Base-by-base conservation (phyloP, 2,888 invertebrate species). In the Luperina nickerlii region DNA sequence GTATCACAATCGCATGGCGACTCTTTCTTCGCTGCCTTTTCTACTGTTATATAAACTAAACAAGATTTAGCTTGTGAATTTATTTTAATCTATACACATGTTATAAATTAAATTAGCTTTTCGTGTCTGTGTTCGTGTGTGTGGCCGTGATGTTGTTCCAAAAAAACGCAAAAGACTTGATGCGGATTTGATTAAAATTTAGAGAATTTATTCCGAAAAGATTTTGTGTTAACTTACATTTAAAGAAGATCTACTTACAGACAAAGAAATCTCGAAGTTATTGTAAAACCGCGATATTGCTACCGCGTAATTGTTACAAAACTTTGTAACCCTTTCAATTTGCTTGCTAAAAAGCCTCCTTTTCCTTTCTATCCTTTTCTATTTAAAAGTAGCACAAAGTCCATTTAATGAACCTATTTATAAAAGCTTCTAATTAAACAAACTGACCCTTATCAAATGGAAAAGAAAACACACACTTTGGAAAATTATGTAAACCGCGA, bases 401-500 rank as follows among this genome's bases (percentile, higher is more conserved):
- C 24, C 1, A 60, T 63, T 65, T 27, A 63, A n/a, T 45, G 24
- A 9, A 6, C 0, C n/a, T 65, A 74, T 81, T 76, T 60, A 65
- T 68, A 62, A 67, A 66, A 70, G 38, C 9, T 27, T 65, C 27
- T 48, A 85, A 85, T 85, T 72, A 81, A 65, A 77, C 67, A 87
- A 60, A 57, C 7, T 57, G 18, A 70, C 76, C 72, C 71, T 71
- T 77, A 76, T 74, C 71, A 85, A 84, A 77, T 27, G 20, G 45
- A 67, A 75, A 81, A 81, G 69, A 85, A 87, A 75, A 78, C 72
- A 78, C 77, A 77, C 76, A 74, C 71, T 76, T 60, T 71, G 68
- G 70, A 82, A 87, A 86, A 76, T 86, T 88, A 88, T 86, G 79
- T 75, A 86, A 87, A 81, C 75, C 76, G 32, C n/a, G 87, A 85